Evolutionary conservation across 2,113 vertebrate species (phyloP).

Genomic region (Pollimyrus isidori): DNA sequence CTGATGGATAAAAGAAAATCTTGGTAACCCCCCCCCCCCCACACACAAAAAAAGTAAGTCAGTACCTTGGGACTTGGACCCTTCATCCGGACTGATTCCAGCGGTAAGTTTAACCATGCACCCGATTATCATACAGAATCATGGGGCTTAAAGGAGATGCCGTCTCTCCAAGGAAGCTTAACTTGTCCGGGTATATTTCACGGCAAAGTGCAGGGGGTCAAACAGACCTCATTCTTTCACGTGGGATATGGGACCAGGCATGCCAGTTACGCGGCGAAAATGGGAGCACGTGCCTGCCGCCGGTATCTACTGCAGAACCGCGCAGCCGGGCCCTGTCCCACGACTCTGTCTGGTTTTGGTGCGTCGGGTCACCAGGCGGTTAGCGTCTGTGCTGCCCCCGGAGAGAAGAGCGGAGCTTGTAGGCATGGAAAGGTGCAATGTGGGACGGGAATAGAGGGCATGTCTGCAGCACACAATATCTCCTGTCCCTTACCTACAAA

Average conservation of each 20-base stretch:
- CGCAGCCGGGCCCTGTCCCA: neutral
- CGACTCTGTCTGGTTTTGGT: neutral
- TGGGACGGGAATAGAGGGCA: neutral
- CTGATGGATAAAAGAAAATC: neutral
- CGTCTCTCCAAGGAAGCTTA: neutral
- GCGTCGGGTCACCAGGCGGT: neutral
- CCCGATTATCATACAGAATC: neutral
- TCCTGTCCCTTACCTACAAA: neutral
- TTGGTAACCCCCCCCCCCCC: neutral
- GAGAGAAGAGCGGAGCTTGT: slow-evolving; percentile 31
- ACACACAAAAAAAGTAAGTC: neutral
- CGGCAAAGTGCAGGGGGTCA: slow-evolving; percentile 34
- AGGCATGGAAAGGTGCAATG: neutral
- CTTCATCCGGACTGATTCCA: neutral
- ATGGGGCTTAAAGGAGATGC: neutral
- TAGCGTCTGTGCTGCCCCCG: slow-evolving; percentile 24
- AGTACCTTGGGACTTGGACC: neutral
- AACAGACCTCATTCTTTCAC: slow-evolving; percentile 28
- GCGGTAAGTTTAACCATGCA: neutral
- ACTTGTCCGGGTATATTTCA: slow-evolving; percentile 31
- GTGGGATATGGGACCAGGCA: neutral
- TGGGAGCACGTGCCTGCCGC: neutral
- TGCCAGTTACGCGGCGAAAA: neutral
- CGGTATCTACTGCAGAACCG: neutral
- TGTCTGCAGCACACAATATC: neutral